A percentile compares a stretch with the other conserved stretches of the same genome.
These are phyloP conservation scores for Eulemur coronatus DNA, from an alignment of 2,797 vertebrate genomes.

Conservation along the genomic window DNA sequence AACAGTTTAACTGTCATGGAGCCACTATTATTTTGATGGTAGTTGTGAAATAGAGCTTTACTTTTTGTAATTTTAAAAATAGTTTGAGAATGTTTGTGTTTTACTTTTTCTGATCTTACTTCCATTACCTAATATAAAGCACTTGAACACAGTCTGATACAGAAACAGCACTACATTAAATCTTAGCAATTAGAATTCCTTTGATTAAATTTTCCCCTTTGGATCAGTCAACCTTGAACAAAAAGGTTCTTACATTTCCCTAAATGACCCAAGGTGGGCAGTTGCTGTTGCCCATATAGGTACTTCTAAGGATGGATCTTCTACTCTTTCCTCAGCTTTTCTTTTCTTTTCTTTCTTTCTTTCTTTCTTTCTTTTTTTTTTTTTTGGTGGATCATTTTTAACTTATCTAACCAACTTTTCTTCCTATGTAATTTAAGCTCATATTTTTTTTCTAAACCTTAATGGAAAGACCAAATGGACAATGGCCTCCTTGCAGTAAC, in stretches of 20 bases:
- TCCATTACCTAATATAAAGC: not conserved
- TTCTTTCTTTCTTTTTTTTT: not conserved
- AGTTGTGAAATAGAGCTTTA: not conserved
- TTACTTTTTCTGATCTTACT: conserved; percentile 18
- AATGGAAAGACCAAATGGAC: not conserved
- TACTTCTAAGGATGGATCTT: not conserved
- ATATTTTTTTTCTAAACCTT: not conserved
- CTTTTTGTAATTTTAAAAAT: conserved; percentile 24
- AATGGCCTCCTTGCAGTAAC: not conserved
- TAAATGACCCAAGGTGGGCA: not conserved
- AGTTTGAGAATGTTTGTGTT: not conserved
- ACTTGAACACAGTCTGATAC: not conserved
- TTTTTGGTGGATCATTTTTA: not conserved
- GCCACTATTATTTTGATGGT: not conserved
- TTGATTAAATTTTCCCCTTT: not conserved
- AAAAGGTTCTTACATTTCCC: not conserved
- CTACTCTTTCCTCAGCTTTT: not conserved
- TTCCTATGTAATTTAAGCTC: not conserved
- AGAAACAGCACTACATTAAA: not conserved
- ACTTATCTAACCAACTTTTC: not conserved
- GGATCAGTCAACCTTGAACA: not conserved
- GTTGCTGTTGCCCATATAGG: not conserved
- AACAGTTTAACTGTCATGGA: not conserved
- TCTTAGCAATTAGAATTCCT: not conserved
- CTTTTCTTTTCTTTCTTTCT: not conserved